Evolutionary conservation across 2,888 invertebrate species (phyloP).

Genomic region (Rhodophaea formosa): DNA sequence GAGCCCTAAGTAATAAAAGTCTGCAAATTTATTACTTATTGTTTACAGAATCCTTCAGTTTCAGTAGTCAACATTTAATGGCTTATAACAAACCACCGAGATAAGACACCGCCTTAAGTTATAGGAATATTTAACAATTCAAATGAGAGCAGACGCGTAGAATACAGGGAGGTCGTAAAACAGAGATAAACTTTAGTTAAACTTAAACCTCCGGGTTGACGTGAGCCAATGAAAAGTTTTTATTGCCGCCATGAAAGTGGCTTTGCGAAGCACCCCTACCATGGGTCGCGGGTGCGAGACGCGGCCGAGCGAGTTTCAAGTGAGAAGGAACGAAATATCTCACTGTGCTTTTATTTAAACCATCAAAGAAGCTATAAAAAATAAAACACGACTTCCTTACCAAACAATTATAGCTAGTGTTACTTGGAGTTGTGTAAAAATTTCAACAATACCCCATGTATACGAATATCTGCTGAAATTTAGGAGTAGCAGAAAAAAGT

Average conservation of each 20-base stretch:
- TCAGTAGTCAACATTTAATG: constrained; percentile 7
- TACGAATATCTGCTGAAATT: too few species aligned
- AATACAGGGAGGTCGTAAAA: constrained; percentile 52
- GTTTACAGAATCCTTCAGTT: not conserved
- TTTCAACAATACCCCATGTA: too few species aligned
- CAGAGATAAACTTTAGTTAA: constrained; percentile 61
- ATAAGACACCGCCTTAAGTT: constrained; percentile 28
- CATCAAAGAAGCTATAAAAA: too few species aligned
- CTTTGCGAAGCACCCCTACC: constrained; percentile 44
- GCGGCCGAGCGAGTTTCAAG: not conserved
- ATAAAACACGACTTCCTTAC: too few species aligned
- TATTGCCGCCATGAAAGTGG: constrained; percentile 62
- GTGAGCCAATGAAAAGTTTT: constrained; percentile 70
- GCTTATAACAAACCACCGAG: constrained; percentile 22
- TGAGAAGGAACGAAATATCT: not conserved
- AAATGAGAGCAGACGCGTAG: constrained; percentile 36
- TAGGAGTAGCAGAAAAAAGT: too few species aligned
- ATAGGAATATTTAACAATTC: constrained; percentile 30
- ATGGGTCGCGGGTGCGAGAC: constrained; percentile 14
- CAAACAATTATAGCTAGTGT: too few species aligned
- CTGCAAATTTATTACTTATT: not conserved
- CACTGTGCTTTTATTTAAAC: too few species aligned
- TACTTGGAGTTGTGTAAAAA: too few species aligned
- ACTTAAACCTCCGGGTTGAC: constrained; percentile 49
- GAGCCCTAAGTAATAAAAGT: not conserved